Evolutionary conservation across 2,113 vertebrate genomes (phyloP).

Genomic region (Propithecus coquereli): DNA sequence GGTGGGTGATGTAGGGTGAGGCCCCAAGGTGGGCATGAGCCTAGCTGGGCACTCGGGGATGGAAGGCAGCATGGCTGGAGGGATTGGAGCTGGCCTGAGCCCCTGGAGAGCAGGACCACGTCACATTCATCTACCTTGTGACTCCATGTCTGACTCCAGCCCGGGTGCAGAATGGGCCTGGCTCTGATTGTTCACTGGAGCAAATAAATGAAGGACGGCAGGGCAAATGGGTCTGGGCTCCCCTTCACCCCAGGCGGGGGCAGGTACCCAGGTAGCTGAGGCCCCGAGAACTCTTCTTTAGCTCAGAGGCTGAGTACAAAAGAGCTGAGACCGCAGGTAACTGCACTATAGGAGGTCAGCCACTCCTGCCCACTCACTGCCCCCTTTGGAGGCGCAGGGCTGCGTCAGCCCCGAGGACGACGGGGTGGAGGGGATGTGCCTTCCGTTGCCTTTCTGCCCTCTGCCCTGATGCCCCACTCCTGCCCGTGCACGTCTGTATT

Average conservation of each 20-base stretch:
- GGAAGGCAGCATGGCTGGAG: neutral
- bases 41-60: neutral
- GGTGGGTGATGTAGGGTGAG: neutral
- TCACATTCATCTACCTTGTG: neutral
- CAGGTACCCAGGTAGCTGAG: no score
- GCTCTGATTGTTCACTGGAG: neutral
- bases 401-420: neutral
- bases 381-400: rapidly evolving
- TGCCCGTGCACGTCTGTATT: neutral
- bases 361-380: neutral
- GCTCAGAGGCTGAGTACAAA: no score
- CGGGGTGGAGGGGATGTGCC: neutral
- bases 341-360: neutral
- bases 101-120: neutral
- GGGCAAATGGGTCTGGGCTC: neutral
- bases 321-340: neutral
- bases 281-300: neutral
- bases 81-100: neutral
- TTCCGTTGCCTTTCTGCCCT: neutral
- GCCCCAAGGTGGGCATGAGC: neutral
- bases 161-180: neutral
- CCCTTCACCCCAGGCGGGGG: neutral
- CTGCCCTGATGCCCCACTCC: rapidly evolving
- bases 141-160: neutral
- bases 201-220: neutral